Evolutionary conservation across 2,888 invertebrate species (phyloP), one percentile per base, ranked within the genome.

Genomic region (Eueremaeus valkanovi): DNA sequence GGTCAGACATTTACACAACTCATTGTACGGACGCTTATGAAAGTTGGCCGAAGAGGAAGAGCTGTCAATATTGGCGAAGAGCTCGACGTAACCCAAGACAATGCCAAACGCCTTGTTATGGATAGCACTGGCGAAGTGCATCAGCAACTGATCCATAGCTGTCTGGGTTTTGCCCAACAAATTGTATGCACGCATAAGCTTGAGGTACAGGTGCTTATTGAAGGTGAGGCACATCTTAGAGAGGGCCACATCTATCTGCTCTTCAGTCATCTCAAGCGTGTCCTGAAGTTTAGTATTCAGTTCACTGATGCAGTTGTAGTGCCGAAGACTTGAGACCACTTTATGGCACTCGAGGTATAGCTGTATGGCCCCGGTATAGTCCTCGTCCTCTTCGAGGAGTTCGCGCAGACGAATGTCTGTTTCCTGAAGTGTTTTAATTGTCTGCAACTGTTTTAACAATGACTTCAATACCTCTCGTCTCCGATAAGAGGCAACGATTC

Each of bases 91-190:
- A 0, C 85, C 85, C 77, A 85, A 80, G 3, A 85, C 84, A 55
- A 84, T 82, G 58, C 81, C 82, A 80, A 85, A 84, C 6, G 85
- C 84, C 49, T 82, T 83, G 79, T 85, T 85, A 80, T 85, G 95
- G 21, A 97, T 92, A 0, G 94, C 92, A 55, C 93, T 93, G 0
- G 94, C 92, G 81, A 93, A 95, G 83, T 96, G 95, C 88, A 97
- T 95, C 80, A 94, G 93, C 13, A 97, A 84, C 83, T 95, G 95
- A 83, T 97, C 96, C 89, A 95, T 92, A 0, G 95, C 93, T 1
- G 91, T 90, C 84, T 95, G 90, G 0, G 92, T 92, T 84, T 97
- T 97, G 0, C 94, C 95, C 3, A 98, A 84, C 29, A 96, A 85
- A 51, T 88, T 88, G 82, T 95, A 98, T 0, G 97, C 97, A 79